phyloP scores from a whole-genome alignment of 2,888 invertebrate genomes.

The Entomobrya multifasciata region DNA sequence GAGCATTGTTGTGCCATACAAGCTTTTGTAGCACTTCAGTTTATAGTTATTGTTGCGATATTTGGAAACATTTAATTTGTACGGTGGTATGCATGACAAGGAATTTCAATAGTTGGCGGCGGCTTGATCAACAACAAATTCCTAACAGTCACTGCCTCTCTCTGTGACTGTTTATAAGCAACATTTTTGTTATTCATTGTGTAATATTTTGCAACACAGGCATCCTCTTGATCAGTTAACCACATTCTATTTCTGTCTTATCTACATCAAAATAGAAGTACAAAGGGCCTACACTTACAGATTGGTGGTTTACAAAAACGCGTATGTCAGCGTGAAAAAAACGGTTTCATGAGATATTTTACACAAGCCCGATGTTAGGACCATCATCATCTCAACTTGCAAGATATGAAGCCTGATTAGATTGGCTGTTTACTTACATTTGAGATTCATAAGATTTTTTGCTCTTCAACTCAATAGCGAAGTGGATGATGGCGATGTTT shows the following conservation, averaged over 20 bases:
- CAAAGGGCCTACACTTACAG: too few species aligned
- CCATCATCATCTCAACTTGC: too few species aligned
- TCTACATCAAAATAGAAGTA: too few species aligned
- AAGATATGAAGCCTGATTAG: too few species aligned
- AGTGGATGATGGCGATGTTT: too few species aligned
- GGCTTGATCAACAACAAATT: conserved; percentile 1
- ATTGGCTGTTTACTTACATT: too few species aligned
- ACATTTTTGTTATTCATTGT: conserved; percentile 16
- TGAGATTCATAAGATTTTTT: too few species aligned
- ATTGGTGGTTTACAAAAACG: not conserved
- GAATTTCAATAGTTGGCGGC: not conserved
- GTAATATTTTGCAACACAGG: conserved; percentile 2
- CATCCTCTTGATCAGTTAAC: not conserved
- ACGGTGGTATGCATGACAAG: not conserved
- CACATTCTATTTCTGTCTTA: not conserved
- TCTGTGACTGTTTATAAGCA: not conserved
- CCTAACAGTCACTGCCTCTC: conserved; percentile 16
- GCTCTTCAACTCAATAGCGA: too few species aligned
- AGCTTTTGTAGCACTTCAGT: conserved; percentile 27
- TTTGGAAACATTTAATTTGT: conserved; percentile 21
- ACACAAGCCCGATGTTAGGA: not conserved
- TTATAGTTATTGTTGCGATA: conserved; percentile 8
- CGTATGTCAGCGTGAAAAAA: not conserved
- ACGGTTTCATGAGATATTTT: not conserved
- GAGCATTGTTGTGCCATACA: not conserved